phyloP scores from a whole-genome alignment of 2,888 invertebrate species.

The Melangyna quadrimaculata region DNA sequence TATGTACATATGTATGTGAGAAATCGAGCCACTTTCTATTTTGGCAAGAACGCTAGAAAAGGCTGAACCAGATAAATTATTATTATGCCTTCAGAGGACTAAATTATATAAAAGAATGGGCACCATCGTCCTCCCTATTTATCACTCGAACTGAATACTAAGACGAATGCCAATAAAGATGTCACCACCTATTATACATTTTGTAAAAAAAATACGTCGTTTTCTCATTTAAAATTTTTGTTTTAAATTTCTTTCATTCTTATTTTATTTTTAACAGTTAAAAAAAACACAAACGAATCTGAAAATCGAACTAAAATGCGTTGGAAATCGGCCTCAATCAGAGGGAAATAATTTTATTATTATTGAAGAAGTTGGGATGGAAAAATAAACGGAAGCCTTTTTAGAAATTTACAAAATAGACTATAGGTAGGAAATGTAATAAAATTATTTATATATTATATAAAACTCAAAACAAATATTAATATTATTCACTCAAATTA shows the following conservation, averaged over 20 bases:
- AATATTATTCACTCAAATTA: slow-evolving; percentile 46
- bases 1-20: neutral
- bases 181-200: slow-evolving; percentile 71
- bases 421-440: slow-evolving; percentile 66
- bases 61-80: slow-evolving; percentile 42
- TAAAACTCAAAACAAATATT: slow-evolving; percentile 39
- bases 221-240: slow-evolving; percentile 25
- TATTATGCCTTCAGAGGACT: slow-evolving; percentile 26
- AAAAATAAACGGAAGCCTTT: slow-evolving; percentile 63
- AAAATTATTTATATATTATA: slow-evolving; percentile 64
- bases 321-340: slow-evolving; percentile 16
- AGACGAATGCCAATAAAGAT: slow-evolving; percentile 71
- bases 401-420: slow-evolving; percentile 71
- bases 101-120: slow-evolving; percentile 48
- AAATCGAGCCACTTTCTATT: slow-evolving; percentile 11
- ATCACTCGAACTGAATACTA: slow-evolving; percentile 70
- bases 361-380: slow-evolving; percentile 56
- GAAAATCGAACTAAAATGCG: slow-evolving; percentile 28
- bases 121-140: slow-evolving; percentile 63
- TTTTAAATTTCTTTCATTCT: slow-evolving; percentile 18
- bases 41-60: slow-evolving; percentile 53
- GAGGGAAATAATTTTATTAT: neutral
- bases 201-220: slow-evolving; percentile 44
- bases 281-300: slow-evolving; percentile 40
- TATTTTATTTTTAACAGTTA: slow-evolving; percentile 29